A percentile compares a stretch with the other conserved stretches of the same genome.
Conservation (phyloP, 2,113 vertebrate species). For the Mustela nigripes region DNA sequence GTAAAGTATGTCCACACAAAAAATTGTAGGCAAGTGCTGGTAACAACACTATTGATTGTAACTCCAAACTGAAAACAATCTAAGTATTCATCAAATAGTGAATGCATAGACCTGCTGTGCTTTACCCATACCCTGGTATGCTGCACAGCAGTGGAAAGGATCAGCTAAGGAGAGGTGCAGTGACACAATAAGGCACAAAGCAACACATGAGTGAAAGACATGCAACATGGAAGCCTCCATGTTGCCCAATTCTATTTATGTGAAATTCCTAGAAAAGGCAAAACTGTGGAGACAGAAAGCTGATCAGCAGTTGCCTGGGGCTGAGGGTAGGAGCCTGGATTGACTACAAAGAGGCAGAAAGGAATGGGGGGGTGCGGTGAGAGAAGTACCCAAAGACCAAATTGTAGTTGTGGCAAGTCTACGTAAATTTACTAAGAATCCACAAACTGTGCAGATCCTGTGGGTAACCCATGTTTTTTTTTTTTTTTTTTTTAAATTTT, state of each 20-base stretch:
- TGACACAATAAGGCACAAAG: neutral
- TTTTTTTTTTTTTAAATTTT: no score
- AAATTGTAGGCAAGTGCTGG: neutral
- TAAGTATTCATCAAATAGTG: neutral
- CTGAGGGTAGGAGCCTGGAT: neutral
- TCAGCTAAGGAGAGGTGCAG: no score
- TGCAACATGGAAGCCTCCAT: neutral
- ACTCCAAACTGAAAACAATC: neutral
- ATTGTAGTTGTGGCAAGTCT: neutral
- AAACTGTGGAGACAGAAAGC: neutral
- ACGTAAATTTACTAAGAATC: neutral
- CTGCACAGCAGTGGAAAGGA: neutral
- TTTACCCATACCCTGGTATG: no score
- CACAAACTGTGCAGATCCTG: neutral
- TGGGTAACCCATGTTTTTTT: neutral
- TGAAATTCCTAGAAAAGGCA: neutral
- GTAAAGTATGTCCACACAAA: neutral
- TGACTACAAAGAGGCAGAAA: neutral
- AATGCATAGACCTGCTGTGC: neutral
- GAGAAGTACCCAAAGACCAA: neutral
- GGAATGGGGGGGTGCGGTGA: accelerated
- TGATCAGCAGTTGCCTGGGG: neutral
- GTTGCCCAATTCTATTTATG: neutral
- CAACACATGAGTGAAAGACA: neutral
- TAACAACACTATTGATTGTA: neutral